Conservation (phyloP, 1,140 invertebrate genomes). For the Drusus annulatus region DNA sequence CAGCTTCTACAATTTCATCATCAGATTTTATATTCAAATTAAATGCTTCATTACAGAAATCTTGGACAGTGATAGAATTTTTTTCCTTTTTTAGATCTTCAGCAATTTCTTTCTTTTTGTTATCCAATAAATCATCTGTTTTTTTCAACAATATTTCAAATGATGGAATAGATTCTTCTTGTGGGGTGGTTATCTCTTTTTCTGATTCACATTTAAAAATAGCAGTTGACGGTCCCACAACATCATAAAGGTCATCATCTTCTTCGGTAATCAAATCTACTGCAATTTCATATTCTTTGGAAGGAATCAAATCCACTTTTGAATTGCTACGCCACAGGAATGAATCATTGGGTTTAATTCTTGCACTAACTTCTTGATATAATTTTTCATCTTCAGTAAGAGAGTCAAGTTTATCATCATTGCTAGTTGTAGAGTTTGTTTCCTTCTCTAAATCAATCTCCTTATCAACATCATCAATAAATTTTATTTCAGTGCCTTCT, state of each 20-base stretch:
- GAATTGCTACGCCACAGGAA: slow-evolving; percentile 67
- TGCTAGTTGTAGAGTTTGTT: neutral
- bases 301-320: slow-evolving; percentile 39
- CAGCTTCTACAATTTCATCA: slow-evolving; percentile 68
- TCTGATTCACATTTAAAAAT: neutral
- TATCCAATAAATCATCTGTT: slow-evolving; percentile 53
- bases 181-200: neutral
- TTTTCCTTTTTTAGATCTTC: slow-evolving; percentile 55
- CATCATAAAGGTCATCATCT: slow-evolving; percentile 46
- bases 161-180: slow-evolving; percentile 37
- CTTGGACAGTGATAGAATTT: neutral
- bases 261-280: slow-evolving; percentile 21
- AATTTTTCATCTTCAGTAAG: slow-evolving; percentile 58
- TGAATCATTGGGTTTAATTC: slow-evolving; percentile 69
- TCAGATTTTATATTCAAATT: slow-evolving; percentile 61
- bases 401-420: slow-evolving; percentile 5
- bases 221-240: slow-evolving; percentile 31
- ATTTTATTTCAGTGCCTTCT: too few species aligned
- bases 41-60: slow-evolving; percentile 43
- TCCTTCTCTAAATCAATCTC: neutral
- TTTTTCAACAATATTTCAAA: slow-evolving; percentile 50
- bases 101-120: slow-evolving; percentile 53
- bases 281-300: slow-evolving; percentile 30
- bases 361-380: slow-evolving; percentile 63
- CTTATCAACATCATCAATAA: slow-evolving; percentile 13